These are phyloP conservation scores for Dolichomitus sp. DNA, from an alignment of 2,888 invertebrate species.

Conservation along the genomic window DNA sequence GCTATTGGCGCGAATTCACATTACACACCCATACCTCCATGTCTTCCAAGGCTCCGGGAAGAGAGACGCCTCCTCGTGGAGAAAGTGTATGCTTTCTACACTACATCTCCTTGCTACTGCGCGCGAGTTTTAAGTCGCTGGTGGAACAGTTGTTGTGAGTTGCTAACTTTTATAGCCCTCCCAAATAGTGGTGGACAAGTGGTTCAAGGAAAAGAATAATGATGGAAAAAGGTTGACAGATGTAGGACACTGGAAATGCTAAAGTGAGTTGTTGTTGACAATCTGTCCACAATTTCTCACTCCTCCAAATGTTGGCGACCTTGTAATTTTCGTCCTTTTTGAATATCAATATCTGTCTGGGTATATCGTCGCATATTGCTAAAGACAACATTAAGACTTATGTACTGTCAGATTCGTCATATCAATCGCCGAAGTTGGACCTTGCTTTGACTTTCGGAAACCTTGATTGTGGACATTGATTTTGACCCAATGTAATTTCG, in stretches of 20 bases:
- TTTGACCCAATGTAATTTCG: not conserved
- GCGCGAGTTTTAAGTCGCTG: conserved; percentile 24
- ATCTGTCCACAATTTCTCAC: not conserved
- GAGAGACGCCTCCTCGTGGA: conserved; percentile 51
- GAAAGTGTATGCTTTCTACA: conserved; percentile 68
- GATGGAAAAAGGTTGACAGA: not conserved
- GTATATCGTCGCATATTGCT: not conserved
- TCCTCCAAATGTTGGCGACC: not conserved
- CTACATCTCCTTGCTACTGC: conserved; percentile 51
- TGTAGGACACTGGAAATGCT: not conserved
- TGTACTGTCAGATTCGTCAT: too few relatives aligned
- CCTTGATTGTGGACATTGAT: not conserved
- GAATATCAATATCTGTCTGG: not conserved
- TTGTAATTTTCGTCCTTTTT: not conserved
- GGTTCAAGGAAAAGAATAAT: not conserved
- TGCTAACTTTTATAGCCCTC: not conserved
- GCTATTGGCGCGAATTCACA: conserved; percentile 49
- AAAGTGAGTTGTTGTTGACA: too few relatives aligned
- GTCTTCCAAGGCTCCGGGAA: conserved; percentile 38
- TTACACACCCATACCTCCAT: conserved; percentile 49
- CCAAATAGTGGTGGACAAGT: not conserved
- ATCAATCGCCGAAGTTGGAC: not conserved
- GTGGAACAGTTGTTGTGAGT: conserved; percentile 15
- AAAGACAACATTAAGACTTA: not conserved
- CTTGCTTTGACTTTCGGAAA: not conserved